A percentile compares a stretch with the other conserved stretches of the same genome.
Conservation (phyloP, 2,797 vertebrate species). For the Garrulus glandarius region DNA sequence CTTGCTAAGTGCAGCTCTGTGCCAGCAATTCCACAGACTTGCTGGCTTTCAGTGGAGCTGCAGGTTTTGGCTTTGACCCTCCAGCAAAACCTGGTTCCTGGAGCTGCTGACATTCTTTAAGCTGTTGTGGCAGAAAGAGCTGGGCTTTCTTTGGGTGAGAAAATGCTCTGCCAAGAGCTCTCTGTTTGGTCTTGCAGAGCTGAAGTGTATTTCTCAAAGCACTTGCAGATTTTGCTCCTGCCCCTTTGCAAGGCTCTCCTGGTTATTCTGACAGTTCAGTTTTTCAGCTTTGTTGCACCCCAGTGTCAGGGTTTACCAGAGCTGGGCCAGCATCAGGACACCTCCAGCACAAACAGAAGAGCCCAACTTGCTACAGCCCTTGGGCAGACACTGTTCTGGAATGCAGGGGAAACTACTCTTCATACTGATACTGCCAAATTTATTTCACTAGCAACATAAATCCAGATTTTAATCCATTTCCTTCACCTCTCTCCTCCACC, state of each 20-base stretch:
- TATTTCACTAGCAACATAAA: slow-evolving; percentile 33
- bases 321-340: background rate
- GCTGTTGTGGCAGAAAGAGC: background rate
- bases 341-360: background rate
- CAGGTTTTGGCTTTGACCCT: background rate
- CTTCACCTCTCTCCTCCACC: slow-evolving; percentile 53
- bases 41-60: background rate
- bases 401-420: background rate
- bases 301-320: background rate
- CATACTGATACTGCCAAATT: background rate
- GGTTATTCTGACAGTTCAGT: background rate
- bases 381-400: background rate
- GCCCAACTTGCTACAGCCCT: background rate
- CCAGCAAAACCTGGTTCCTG: background rate
- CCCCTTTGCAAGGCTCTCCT: background rate
- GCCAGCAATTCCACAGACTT: background rate
- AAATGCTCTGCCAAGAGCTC: background rate
- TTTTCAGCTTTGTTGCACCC: background rate
- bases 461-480: slow-evolving; percentile 45
- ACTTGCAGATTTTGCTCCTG: background rate
- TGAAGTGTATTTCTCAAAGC: background rate
- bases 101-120: background rate
- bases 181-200: background rate
- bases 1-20: background rate
- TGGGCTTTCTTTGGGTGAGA: background rate